Base-by-base conservation (phyloP, 2,797 vertebrate genomes). In the Kryptolebias ocellatus region DNA sequence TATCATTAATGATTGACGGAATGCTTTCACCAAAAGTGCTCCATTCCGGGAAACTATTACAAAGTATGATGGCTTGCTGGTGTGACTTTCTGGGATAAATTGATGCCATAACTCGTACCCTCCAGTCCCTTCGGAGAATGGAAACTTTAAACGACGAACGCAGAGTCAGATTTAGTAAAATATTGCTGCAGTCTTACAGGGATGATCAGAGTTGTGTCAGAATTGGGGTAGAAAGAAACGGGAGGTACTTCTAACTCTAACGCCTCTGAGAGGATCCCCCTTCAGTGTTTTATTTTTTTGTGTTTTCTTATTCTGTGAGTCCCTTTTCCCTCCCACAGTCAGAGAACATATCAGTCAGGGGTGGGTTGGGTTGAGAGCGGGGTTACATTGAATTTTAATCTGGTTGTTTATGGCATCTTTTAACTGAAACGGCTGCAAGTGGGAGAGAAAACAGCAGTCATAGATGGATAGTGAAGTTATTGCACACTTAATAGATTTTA, bases 41-140 rank as follows among this genome's bases (percentile, higher is more conserved):
- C 8, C 4, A 27, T 55, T 49, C 63, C 29, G n/a, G 46, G 53
- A 56, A 61, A 16, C 18, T 11, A 3, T 6, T 17, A 37, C 61
- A 45, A 9, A 37, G 12, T 4, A 12, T 63, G 50, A 42, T 42
- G 29, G n/a, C 52, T 54, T 8, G n/a, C 27, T 46, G 12, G 16
- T 64, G 51, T 53, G 61, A 64, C 50, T 54, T 46, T 45, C 39
- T 64, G 28, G 56, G 53, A 65, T 65, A 56, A 9, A 37, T 17
- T 65, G 55, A 56, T 49, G 46, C 39, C 18, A 2, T 53, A 53
- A 42, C 5, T 63, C 20, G 12, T 24, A 9, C 28, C 46, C 20
- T 47, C n/a, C n/a, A 39, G 18, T 65, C 53, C 34, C 9, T 65
- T 39, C 63, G 47, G 10, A 34, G 29, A 56, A 65, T 37, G 3